These are phyloP conservation scores for Rhinophrynus dorsalis DNA, from an alignment of 2,797 vertebrate genomes.

Conservation along the genomic window DNA sequence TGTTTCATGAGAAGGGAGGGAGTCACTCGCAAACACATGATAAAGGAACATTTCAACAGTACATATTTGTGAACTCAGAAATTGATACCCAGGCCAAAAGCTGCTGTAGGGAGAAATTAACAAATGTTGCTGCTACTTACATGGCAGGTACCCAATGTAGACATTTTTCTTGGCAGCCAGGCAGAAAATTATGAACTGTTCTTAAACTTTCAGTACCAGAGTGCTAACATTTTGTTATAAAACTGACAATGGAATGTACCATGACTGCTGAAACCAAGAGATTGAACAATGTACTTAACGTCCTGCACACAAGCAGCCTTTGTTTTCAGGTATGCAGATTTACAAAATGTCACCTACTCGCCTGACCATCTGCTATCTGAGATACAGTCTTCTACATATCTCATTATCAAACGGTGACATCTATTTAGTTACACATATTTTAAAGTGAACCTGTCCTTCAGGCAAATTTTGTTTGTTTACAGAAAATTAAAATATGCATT, in stretches of 20 bases:
- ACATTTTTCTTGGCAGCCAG: slow-evolving; percentile 26
- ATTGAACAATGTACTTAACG: slow-evolving; percentile 30
- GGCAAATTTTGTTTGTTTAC: too few relatives aligned
- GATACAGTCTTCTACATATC: not conserved
- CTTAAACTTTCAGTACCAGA: slow-evolving; percentile 12
- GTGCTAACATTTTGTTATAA: slow-evolving; percentile 30
- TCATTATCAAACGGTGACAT: not conserved
- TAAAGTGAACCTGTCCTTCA: too few relatives aligned
- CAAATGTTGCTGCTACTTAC: not conserved
- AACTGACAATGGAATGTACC: slow-evolving; percentile 26
- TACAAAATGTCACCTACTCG: slow-evolving; percentile 13
- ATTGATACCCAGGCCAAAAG: not conserved
- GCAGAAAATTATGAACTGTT: slow-evolving; percentile 37
- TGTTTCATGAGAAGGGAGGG: not conserved
- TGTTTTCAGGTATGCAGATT: slow-evolving; percentile 14
- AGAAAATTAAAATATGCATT: too few relatives aligned
- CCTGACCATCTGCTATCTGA: slow-evolving; percentile 33
- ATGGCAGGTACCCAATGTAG: slow-evolving; percentile 22
- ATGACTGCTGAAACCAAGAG: not conserved
- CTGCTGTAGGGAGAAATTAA: not conserved
- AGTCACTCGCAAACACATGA: not conserved
- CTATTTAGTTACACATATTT: too few relatives aligned
- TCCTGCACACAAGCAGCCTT: slow-evolving; percentile 18
- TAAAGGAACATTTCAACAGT: not conserved
- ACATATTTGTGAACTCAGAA: not conserved